Conservation (phyloP, 2,888 invertebrate genomes). For the Epinotia brunnichana region DNA sequence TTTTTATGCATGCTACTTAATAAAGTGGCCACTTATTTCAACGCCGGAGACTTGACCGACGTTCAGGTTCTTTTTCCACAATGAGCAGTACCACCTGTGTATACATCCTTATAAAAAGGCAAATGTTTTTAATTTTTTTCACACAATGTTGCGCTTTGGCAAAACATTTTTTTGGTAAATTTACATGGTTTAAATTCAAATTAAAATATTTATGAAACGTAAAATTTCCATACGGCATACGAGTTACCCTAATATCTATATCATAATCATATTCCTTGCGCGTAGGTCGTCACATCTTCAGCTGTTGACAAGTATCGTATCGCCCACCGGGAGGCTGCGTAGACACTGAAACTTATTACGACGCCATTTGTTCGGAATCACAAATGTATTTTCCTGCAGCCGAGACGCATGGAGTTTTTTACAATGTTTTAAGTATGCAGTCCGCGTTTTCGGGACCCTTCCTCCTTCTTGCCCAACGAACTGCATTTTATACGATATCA, state of each 20-base stretch:
- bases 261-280: conserved; percentile 26
- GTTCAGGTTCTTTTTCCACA: background rate
- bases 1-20: background rate
- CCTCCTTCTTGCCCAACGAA: conserved; percentile 48
- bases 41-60: background rate
- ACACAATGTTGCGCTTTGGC: background rate
- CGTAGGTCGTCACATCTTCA: conserved; percentile 31
- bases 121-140: background rate
- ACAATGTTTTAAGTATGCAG: conserved; percentile 68
- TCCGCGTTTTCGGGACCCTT: conserved; percentile 61
- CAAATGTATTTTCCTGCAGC: conserved; percentile 51
- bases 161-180: background rate
- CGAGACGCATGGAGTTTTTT: conserved; percentile 66
- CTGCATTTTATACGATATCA: conserved; percentile 68
- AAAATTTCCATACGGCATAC: conserved; percentile 34
- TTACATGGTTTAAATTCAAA: conserved; percentile 24
- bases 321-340: conserved; percentile 20
- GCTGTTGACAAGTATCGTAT: conserved; percentile 42
- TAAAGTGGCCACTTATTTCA: background rate
- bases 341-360: conserved; percentile 46
- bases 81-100: background rate
- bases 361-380: conserved; percentile 46
- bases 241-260: conserved; percentile 31
- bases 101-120: background rate
- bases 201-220: conserved; percentile 21